These are phyloP conservation scores for Enteromius afrohamiltoni DNA, from an alignment of 2,797 vertebrate genomes.

Conservation along the genomic window DNA sequence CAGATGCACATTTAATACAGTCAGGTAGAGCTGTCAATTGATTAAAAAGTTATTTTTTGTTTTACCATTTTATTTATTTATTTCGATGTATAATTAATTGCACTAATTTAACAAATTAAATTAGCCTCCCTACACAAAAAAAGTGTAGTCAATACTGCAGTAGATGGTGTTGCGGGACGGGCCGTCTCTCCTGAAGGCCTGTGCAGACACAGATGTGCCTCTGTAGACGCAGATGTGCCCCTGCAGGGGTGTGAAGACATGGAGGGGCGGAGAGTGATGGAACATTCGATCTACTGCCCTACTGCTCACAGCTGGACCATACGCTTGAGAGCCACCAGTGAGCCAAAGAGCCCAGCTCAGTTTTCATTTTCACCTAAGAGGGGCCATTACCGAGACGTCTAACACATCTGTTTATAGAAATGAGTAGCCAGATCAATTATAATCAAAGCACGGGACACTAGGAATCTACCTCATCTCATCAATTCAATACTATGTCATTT, in stretches of 20 bases:
- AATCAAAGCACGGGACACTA: constrained; percentile 38
- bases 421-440: constrained; percentile 53
- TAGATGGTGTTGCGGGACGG: constrained; percentile 6
- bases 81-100: not conserved
- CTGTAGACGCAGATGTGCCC: constrained; percentile 41
- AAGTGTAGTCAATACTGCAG: not conserved
- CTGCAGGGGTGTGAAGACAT: constrained; percentile 27
- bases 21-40: not conserved
- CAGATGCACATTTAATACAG: constrained; percentile 7
- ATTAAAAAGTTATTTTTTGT: not conserved
- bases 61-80: not conserved
- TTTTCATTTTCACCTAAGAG: constrained; percentile 60
- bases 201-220: constrained; percentile 47
- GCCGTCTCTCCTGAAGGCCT: constrained; percentile 17
- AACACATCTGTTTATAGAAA: constrained; percentile 54
- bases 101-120: not conserved
- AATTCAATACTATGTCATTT: constrained; percentile 24
- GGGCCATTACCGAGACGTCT: constrained; percentile 30
- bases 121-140: not conserved
- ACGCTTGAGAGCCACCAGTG: constrained; percentile 10
- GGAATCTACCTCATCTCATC: constrained; percentile 4
- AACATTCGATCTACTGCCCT: constrained; percentile 29
- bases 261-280: constrained; percentile 32
- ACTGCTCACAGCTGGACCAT: constrained; percentile 18
- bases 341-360: constrained; percentile 24